Evolutionary conservation across 2,113 vertebrate genomes (phyloP), one percentile per base, ranked within the genome.

Genomic region (Gobiocypris rarus): DNA sequence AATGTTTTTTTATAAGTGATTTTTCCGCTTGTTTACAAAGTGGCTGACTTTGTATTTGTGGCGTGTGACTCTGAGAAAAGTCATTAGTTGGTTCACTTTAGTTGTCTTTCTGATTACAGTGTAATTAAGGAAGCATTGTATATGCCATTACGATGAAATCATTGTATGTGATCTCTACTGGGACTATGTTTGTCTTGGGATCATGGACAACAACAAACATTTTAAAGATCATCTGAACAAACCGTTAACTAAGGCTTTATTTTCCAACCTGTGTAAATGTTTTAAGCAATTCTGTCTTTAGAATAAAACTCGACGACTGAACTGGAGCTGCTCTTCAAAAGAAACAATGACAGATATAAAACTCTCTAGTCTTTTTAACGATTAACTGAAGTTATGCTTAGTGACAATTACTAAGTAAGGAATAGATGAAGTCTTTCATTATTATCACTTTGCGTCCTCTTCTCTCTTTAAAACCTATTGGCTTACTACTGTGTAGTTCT

Each of bases 401-500:
- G 85, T 91, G 89, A 81, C 74, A 67, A 86, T 92, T 89, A 78
- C 91, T 86, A 75, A 88, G 86, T 87, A 91, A 86, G 82, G 10
- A 31, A 90, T 89, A 88, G 83, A 89, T 63, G 24, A 71, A 45
- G 41, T 71, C 41, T 91, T 70, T 76, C 88, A 88, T 86, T 85
- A 88, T 90, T 75, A 86, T 79, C 75, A 45, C 54, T 84, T 87
- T 41, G 69, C 52, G 70, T 89, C 81, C 88, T 91, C 89, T 92
- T 92, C 89, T 90, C 85, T 91, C 87, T 89, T 92, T 81, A 85
- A 91, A 91, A 90, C 90, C 83, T 92, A 91, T 89, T 89, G 90
- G 91, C 91, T 94, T 93, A 95, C 94, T 94, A 95, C 94, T 94
- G 90, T 95, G 94, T 95, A 95, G 94, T 95, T 94, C 91, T 89